Conservation (phyloP, 2,797 vertebrate species). For the Melanotaenia pygmaea region DNA sequence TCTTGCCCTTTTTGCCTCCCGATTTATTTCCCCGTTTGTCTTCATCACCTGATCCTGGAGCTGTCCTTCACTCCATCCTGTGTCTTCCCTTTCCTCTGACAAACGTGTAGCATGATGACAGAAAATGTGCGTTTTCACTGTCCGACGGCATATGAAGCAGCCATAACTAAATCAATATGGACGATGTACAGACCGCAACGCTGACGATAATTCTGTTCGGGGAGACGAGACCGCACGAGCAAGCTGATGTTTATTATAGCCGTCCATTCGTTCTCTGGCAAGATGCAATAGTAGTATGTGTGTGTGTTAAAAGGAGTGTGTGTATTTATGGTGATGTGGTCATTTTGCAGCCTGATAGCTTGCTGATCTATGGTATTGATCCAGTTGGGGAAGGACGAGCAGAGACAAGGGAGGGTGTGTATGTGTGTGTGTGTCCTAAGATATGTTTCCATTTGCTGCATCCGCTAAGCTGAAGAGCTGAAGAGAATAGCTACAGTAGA, state of each 20-base stretch:
- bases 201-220: conserved; percentile 52
- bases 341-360: conserved; percentile 93
- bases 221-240: conserved; percentile 39
- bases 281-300: conserved; percentile 34
- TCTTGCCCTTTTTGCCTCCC: not conserved
- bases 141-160: conserved; percentile 89
- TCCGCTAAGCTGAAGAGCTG: conserved; percentile 35
- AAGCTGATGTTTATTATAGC: conserved; percentile 63
- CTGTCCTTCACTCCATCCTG: conserved; percentile 9
- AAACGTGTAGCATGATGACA: conserved; percentile 78
- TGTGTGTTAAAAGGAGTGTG: conserved; percentile 36
- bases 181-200: conserved; percentile 68
- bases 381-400: conserved; percentile 69
- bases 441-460: conserved; percentile 71
- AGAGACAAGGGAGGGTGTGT: conserved; percentile 37
- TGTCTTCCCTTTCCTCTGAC: conserved; percentile 53
- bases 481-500: not conserved
- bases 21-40: conserved; percentile 8
- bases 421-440: conserved; percentile 23
- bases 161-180: conserved; percentile 89
- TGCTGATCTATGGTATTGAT: conserved; percentile 91
- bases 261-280: conserved; percentile 32
- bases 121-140: conserved; percentile 94
- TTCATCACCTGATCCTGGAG: conserved; percentile 18
- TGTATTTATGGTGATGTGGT: conserved; percentile 87